Percentiles rank a stretch among this genome's conserved stretches.
These are phyloP conservation scores for Ferdinandea cuprea DNA, from an alignment of 2,888 invertebrate genomes.

Conservation along the genomic window DNA sequence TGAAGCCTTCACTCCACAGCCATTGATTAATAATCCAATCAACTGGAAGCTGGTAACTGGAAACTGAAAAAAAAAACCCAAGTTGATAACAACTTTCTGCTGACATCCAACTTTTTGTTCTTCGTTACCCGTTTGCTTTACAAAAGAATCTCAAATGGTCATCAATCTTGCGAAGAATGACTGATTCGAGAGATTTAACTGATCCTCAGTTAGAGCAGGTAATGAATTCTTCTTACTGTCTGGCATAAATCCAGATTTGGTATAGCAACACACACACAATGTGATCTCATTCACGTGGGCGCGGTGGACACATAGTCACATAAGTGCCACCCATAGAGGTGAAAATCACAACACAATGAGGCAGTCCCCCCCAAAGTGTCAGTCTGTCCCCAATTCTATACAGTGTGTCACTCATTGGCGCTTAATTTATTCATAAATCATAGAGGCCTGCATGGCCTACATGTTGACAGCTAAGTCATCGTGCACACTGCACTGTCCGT, in stretches of 20 bases:
- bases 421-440: conserved; percentile 71
- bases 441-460: conserved; percentile 63
- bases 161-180: conserved; percentile 21
- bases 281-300: conserved; percentile 44
- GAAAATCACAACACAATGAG: conserved; percentile 44
- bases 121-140: conserved; percentile 1
- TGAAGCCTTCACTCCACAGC: too few relatives aligned
- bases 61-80: conserved; percentile 3
- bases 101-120: conserved; percentile 53
- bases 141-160: conserved; percentile 15
- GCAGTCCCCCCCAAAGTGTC: conserved; percentile 42
- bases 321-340: conserved; percentile 40
- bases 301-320: conserved; percentile 25
- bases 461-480: conserved; percentile 48
- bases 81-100: conserved; percentile 36
- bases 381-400: conserved; percentile 58
- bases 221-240: conserved; percentile 47
- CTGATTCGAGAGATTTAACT: conserved; percentile 22
- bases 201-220: conserved; percentile 52
- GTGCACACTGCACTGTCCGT: conserved; percentile 11
- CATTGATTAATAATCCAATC: conserved; percentile 21
- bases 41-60: conserved; percentile 2
- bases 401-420: conserved; percentile 51
- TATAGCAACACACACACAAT: conserved; percentile 15
- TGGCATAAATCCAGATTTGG: conserved; percentile 46